Evolutionary conservation across 2,113 vertebrate species (phyloP).

Genomic region (Podarcis cretensis): DNA sequence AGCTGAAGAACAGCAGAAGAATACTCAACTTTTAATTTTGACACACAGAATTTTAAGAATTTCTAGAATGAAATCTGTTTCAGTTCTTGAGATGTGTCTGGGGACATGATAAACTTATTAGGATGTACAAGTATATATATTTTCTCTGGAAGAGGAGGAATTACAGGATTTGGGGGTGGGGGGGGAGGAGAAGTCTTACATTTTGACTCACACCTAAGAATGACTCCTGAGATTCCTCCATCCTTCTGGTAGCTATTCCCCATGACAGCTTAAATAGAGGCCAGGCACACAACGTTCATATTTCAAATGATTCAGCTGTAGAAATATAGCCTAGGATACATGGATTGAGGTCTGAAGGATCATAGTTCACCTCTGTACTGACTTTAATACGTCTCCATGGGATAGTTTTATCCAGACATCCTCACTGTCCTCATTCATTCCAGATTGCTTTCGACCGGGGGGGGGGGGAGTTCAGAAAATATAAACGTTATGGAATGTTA

Average conservation of each 20-base stretch:
- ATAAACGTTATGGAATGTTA: conserved; percentile 15
- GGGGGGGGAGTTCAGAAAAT: conserved; percentile 25
- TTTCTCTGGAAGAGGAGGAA: conserved; percentile 15
- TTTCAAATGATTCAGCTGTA: conserved; percentile 30
- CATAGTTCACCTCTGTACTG: conserved; percentile 54
- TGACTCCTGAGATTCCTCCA: conserved; percentile 39
- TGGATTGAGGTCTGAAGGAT: conserved; percentile 57
- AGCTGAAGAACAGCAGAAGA: not conserved
- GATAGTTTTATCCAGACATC: conserved; percentile 50
- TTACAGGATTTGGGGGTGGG: conserved; percentile 21
- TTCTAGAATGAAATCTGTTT: not conserved
- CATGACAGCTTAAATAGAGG: conserved; percentile 57
- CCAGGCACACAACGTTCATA: conserved; percentile 56
- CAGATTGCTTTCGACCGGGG: conserved; percentile 45
- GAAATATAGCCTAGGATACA: conserved; percentile 40
- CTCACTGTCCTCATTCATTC: conserved; percentile 42
- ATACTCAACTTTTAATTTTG: not conserved
- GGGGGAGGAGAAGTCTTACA: conserved; percentile 44
- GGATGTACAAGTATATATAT: not conserved
- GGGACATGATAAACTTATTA: not conserved
- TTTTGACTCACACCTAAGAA: conserved; percentile 41
- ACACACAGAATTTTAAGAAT: not conserved
- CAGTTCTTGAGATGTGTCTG: not conserved
- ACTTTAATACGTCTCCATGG: conserved; percentile 46
- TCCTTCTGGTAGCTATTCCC: conserved; percentile 57